phyloP scores from a whole-genome alignment of 2,113 vertebrate species.

The Aegotheles bennettii region DNA sequence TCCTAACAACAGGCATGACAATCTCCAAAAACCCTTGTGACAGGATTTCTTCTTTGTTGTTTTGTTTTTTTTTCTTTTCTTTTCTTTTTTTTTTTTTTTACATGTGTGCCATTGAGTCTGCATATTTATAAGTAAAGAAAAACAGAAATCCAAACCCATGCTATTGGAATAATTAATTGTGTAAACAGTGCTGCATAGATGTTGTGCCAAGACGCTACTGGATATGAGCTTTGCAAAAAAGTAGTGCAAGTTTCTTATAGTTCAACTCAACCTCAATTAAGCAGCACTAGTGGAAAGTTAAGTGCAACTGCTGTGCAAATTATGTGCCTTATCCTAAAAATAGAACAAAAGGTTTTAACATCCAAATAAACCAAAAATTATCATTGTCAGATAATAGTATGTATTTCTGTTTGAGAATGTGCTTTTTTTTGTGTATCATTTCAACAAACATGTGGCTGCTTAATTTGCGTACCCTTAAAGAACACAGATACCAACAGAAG shows the following conservation, averaged over 20 bases:
- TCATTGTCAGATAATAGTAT: neutral
- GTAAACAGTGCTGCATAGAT: neutral
- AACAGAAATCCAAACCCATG: neutral
- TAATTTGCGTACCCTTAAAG: neutral
- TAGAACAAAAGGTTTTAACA: neutral
- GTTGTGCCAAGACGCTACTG: neutral
- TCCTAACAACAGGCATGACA: neutral
- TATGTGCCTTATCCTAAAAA: neutral
- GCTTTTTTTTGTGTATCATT: neutral
- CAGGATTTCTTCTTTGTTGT: neutral
- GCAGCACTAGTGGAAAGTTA: neutral
- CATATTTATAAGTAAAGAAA: neutral
- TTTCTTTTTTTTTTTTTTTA: no score
- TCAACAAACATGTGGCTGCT: neutral
- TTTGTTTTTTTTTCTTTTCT: rapidly evolving
- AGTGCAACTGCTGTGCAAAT: neutral
- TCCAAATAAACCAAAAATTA: neutral
- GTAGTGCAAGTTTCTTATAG: neutral
- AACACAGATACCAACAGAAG: neutral
- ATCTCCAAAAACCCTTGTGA: neutral
- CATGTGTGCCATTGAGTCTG: neutral
- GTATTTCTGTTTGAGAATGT: neutral
- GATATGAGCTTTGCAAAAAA: neutral
- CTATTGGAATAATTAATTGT: neutral
- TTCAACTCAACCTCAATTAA: neutral